Base-by-base conservation (phyloP, 2,888 invertebrate genomes). In the Yponomeuta plumbellus region DNA sequence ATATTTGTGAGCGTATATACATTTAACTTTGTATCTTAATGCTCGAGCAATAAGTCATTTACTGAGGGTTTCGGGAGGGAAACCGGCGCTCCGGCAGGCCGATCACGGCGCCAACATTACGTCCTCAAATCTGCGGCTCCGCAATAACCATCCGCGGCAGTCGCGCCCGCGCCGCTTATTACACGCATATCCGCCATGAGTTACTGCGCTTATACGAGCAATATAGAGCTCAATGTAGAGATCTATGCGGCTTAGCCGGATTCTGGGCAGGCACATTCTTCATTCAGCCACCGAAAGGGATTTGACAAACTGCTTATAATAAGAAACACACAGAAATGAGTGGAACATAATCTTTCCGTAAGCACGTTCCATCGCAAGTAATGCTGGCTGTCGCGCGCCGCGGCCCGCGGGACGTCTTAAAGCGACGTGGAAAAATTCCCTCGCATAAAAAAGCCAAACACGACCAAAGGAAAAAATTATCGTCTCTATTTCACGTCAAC, bases 401-500 rank as follows among this genome's bases (percentile, higher is more conserved):
- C 58, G 21, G 58, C 58, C 21, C 58, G 58, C 21, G 58, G 58
- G 58, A 22, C 58, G 21, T 52, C 44, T 52, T 52, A 52, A 52
- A 52, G 44, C 44, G 44, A 52, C 44, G 44, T 52, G 44, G 44
- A 52, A 52, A 52, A 52, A 52, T 52, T 44, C 74, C 71, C 73
- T 74, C 64, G 39, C 40, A 40, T n/a, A 64, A 64, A 64, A 64
- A 20, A 61, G 17, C 64, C 44, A 52, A 52, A 52, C 44, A 20
- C 64, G 21, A 40, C 66, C 34, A 61, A 21, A 59, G 59, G 40
- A 40, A 63, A 44, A 57, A 65, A 57, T 65, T 57, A 65, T 65
- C 57, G 26, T 56, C 65, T 56, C 39, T 23, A 20, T 57, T 20
- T 13, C 65, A 26, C 65, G 65, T 65, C 65, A 65, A 65, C 65